Evolutionary conservation across 2,888 invertebrate genomes (phyloP).

Genomic region (Theodoxus fluviatilis): DNA sequence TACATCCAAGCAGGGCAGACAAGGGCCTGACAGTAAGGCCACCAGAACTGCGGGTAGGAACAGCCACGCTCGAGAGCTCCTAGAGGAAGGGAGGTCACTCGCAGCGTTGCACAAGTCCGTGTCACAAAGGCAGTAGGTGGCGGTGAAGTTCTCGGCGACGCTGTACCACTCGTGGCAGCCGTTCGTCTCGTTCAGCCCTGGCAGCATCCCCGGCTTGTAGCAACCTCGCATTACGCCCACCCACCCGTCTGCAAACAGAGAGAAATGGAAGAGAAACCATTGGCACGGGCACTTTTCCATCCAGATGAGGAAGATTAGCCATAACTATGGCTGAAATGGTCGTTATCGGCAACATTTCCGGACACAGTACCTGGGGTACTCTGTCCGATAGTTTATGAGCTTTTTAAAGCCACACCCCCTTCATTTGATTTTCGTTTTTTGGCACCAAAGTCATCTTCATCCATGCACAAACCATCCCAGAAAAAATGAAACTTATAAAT

Average conservation of each 20-base stretch:
- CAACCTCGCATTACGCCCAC: slow-evolving; percentile 43
- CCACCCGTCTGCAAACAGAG: slow-evolving; percentile 34
- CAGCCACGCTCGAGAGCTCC: not conserved
- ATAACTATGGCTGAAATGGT: too few species aligned
- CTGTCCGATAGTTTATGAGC: too few species aligned
- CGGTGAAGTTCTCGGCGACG: slow-evolving; percentile 36
- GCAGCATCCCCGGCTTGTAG: slow-evolving; percentile 38
- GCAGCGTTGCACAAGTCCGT: slow-evolving; percentile 44
- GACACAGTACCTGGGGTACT: too few species aligned
- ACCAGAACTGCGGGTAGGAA: not conserved
- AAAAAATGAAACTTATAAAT: too few species aligned
- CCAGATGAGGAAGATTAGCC: too few species aligned
- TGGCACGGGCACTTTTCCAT: not conserved
- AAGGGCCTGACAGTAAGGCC: not conserved
- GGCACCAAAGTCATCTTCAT: too few species aligned
- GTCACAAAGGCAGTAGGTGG: slow-evolving; percentile 49
- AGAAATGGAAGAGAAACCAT: not conserved
- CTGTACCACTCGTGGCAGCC: slow-evolving; percentile 45
- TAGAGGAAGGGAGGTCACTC: not conserved
- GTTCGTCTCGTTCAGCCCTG: slow-evolving; percentile 41
- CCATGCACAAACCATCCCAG: too few species aligned
- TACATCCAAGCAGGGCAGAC: not conserved
- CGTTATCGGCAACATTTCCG: too few species aligned
- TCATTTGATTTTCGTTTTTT: too few species aligned
- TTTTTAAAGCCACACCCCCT: too few species aligned